These are phyloP conservation scores for Cyanoramphus novaezelandiae DNA, from an alignment of 2,113 vertebrate genomes.

Conservation along the genomic window DNA sequence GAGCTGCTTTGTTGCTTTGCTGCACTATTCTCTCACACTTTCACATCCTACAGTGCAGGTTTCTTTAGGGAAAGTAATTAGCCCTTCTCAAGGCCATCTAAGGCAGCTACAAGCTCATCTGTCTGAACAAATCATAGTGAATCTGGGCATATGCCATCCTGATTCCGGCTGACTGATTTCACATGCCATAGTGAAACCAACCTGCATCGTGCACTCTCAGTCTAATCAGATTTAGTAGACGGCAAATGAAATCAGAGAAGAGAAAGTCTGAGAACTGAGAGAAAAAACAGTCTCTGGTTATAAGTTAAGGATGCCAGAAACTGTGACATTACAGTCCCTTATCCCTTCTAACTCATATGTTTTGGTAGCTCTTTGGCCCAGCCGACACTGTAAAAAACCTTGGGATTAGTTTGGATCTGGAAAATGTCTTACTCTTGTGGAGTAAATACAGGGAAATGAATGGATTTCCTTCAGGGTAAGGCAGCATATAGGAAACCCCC, in stretches of 20 bases:
- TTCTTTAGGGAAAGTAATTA: neutral
- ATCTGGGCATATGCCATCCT: neutral
- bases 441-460: neutral
- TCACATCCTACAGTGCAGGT: neutral
- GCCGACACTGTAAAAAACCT: neutral
- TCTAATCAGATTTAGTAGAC: neutral
- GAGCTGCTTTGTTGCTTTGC: neutral
- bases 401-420: neutral
- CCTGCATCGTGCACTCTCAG: neutral
- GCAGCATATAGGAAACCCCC: neutral
- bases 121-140: neutral
- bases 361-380: neutral
- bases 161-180: neutral
- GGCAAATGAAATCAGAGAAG: neutral
- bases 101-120: neutral
- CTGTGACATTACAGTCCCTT: neutral
- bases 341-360: fast-evolving
- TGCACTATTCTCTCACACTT: neutral
- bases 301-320: neutral
- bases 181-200: neutral
- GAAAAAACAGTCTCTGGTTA: neutral
- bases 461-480: neutral
- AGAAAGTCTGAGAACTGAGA: neutral
- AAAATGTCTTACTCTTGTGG: neutral
- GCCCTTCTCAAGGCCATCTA: neutral